Base-by-base conservation (phyloP, 2,888 invertebrate genomes). In the Dicyrtoma fusca region DNA sequence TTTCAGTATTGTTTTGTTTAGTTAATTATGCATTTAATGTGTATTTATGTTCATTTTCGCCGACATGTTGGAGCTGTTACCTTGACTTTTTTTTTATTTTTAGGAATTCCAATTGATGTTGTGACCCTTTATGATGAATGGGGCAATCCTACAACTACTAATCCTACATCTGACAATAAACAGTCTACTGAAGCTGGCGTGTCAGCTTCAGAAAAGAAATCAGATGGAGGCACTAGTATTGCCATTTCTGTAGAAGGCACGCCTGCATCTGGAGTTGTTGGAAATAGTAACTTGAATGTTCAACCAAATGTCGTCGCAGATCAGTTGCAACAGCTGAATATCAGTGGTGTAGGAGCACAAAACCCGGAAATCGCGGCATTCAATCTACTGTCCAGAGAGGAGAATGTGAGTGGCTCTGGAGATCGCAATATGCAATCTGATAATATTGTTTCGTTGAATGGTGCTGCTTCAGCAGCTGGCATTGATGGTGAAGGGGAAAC, bases 81-180 rank as follows among this genome's bases (percentile, higher is more conserved):
- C n/a, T n/a, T n/a, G n/a, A n/a, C 5, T 34, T 63, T 42, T 53
- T 62, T 61, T 14, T 62, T 42, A 34, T 6, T 64, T 65, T 17
- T 34, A 79, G 79, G 79, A 55, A 71, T 80, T 25, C 80, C 80
- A 44, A 77, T 80, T 72, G 80, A 80, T 69, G 80, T 80, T 21
- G 78, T 80, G 0, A 77, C 77, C 17, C 69, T 80, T 14, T 80
- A 78, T 47, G 78, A 80, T 69, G 74, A 78, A 47, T 76, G 71
- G 70, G 78, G 78, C 21, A 79, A 77, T 59, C 73, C 73, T 51
- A 73, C 73, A 11, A 47, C 69, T 4, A 42, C 42, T 49, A 45
- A 34, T 34, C 8, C 34, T 34, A 5, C 34, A 8, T 8, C 70
- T 17, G 34, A 19, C 10, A 26, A 49, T 34, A 17, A 44, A 1